These are phyloP conservation scores for Sabatieria punctata DNA, from an alignment of 2,888 invertebrate genomes.

Conservation along the genomic window DNA sequence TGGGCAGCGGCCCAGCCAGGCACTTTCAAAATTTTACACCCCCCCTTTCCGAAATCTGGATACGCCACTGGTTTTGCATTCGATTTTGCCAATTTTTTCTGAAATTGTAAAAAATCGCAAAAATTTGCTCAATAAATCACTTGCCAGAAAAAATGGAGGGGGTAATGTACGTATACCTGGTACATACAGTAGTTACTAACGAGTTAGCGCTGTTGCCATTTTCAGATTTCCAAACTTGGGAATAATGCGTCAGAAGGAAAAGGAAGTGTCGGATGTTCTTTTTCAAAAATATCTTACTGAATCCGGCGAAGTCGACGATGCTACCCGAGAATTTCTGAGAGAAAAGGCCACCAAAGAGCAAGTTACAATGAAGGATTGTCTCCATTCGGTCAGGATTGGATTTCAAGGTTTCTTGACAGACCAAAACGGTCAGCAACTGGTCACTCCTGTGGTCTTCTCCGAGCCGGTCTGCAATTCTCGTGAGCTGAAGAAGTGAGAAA, in stretches of 20 bases:
- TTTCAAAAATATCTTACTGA: constrained; percentile 13
- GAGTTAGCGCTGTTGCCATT: too few relatives aligned
- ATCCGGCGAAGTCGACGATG: neutral
- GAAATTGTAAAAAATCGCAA: too few relatives aligned
- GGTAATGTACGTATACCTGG: too few relatives aligned
- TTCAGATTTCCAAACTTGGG: constrained; percentile 61
- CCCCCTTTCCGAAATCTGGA: too few relatives aligned
- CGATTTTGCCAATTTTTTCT: too few relatives aligned
- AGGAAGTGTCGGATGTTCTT: constrained; percentile 45
- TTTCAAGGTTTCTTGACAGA: constrained; percentile 55
- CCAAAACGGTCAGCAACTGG: constrained; percentile 39
- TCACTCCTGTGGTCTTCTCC: constrained; percentile 54
- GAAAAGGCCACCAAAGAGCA: constrained; percentile 44
- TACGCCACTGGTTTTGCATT: too few relatives aligned
- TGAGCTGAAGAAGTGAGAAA: too few relatives aligned
- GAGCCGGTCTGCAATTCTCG: constrained; percentile 62
- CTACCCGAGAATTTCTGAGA: constrained; percentile 15
- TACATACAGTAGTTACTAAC: too few relatives aligned
- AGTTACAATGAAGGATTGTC: constrained; percentile 47
- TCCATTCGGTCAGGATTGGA: constrained; percentile 59
- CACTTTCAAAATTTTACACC: too few relatives aligned
- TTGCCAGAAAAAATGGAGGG: too few relatives aligned
- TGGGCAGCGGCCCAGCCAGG: too few relatives aligned
- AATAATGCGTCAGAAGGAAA: constrained; percentile 67
- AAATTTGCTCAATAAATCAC: too few relatives aligned